Percentiles rank a stretch among this genome's conserved stretches.
These are phyloP conservation scores for Parazoanthus darwini DNA, from an alignment of 92 coral and sea anemone genomes.

Conservation along the genomic window DNA sequence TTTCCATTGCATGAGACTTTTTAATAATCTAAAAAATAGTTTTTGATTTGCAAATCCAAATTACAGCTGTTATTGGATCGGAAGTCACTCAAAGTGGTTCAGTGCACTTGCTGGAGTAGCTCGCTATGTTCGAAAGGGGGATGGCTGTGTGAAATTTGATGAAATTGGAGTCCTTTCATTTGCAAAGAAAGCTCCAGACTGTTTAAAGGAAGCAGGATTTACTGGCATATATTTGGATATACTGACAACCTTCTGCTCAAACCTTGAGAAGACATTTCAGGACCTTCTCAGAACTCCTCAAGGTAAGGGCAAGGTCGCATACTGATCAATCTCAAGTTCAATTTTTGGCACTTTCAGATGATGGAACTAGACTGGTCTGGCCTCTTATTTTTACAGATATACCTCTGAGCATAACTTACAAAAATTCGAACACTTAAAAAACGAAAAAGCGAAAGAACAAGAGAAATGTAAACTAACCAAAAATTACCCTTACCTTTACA, in stretches of 20 bases:
- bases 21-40: not conserved
- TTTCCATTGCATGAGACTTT: not conserved
- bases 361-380: not conserved
- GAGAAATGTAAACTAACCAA: not conserved
- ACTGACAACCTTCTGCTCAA: conserved; percentile 24
- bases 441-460: not conserved
- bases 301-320: conserved; percentile 3
- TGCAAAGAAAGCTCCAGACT: conserved; percentile 43
- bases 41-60: not conserved
- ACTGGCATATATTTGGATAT: conserved; percentile 45
- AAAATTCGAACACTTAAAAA: not conserved
- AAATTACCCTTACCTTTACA: not conserved
- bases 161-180: conserved; percentile 60
- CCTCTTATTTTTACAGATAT: not conserved
- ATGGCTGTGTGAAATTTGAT: conserved; percentile 53
- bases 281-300: conserved; percentile 25
- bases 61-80: not conserved
- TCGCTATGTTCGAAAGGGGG: conserved; percentile 26
- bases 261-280: conserved; percentile 1
- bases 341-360: not conserved
- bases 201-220: conserved; percentile 50
- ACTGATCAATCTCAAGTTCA: not conserved
- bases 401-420: not conserved
- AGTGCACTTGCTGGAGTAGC: not conserved
- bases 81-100: conserved; percentile 7